Conservation (phyloP, 2,113 vertebrate genomes). For the Aptenodytes forsteri region DNA sequence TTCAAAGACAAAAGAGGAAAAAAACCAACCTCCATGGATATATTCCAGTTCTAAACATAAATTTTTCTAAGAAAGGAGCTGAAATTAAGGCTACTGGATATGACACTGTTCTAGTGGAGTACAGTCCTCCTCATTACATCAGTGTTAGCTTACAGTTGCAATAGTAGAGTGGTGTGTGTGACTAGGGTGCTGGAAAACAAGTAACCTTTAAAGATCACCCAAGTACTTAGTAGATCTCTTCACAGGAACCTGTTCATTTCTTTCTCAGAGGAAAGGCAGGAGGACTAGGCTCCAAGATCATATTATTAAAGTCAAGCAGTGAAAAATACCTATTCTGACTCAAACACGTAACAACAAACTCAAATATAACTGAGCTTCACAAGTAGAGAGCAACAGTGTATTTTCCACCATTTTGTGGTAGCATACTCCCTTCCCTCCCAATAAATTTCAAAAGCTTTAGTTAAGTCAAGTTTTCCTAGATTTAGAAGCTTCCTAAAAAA, state of each 20-base stretch:
- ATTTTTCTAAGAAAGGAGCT: neutral
- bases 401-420: neutral
- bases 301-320: neutral
- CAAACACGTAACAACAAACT: neutral
- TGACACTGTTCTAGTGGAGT: neutral
- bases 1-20: neutral
- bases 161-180: fast-evolving
- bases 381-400: fast-evolving
- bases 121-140: neutral
- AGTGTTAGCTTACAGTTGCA: neutral
- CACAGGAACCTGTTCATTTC: neutral
- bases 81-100: neutral
- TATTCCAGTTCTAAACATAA: neutral
- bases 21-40: fast-evolving
- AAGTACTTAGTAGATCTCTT: neutral
- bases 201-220: neutral
- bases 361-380: neutral
- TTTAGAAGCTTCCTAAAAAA: fast-evolving
- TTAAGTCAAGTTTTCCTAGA: neutral
- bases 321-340: neutral
- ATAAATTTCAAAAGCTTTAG: neutral
- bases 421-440: too few species aligned
- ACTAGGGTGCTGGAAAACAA: neutral
- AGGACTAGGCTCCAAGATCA: neutral
- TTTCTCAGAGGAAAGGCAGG: neutral